Evolutionary conservation across 2,888 invertebrate genomes (phyloP), one percentile per base, ranked within the genome.

Genomic region (Himalopsyche anomala): DNA sequence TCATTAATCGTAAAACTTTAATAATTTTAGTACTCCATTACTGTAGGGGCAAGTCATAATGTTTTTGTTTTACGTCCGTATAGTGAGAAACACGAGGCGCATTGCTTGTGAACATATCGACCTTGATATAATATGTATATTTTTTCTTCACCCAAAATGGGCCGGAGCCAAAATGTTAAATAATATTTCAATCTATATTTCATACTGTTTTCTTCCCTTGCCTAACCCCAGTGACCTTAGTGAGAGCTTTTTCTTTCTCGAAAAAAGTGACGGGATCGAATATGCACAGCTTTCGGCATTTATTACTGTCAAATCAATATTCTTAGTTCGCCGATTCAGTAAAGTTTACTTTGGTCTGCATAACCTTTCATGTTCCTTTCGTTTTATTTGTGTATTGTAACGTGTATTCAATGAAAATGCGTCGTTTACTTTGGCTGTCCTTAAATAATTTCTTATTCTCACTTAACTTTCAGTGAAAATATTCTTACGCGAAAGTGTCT

Each of bases 271-370:
- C 69, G 36, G 36, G 69, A n/a, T 28, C 28, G 62, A 62, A 62
- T 62, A 69, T 69, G 69, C 69, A 69, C 69, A 69, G 69, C 69
- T 69, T 28, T 69, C 36, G 28, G 28, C 69, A 69, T 69, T 69
- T 69, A 69, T 69, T 69, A 69, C 69, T 69, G 69, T 69, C 69
- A 69, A 56, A 56, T 56, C 56, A 19, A 69, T 69, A 69, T 69
- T 69, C 69, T 28, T 69, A 36, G 9, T 28, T 11, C 36, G 28
- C 69, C 19, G 62, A 9, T n/a, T 69, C 69, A 9, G 11, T 28
- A 19, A 28, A 62, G 28, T 69, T 36, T 69, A 69, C 28, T 28
- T 69, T 28, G 36, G 69, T 69, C 69, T 69, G 19, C 19, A 11
- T 28, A 36, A 28, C 69, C 69, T 69, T 11, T 69, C 69, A 69